phyloP scores from a whole-genome alignment of 2,888 invertebrate genomes.

The Blera fallax region DNA sequence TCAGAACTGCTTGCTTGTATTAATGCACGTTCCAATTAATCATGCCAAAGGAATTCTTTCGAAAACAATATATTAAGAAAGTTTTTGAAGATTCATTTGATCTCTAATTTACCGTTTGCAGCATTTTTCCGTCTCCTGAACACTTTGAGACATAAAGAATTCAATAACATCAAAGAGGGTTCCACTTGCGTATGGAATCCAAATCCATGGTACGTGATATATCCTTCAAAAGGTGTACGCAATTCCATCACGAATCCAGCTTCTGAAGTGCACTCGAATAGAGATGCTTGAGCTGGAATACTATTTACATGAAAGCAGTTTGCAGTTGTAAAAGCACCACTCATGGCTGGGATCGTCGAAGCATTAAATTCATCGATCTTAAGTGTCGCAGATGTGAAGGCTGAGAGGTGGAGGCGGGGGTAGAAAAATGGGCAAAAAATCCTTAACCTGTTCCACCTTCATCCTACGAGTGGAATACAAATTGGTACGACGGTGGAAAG shows the following conservation, averaged over 20 bases:
- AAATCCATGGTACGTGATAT: not conserved
- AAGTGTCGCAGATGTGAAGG: not conserved
- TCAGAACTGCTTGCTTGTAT: not conserved
- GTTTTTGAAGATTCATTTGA: not conserved
- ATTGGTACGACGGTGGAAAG: not conserved
- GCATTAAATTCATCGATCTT: conserved; percentile 47
- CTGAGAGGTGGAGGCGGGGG: not conserved
- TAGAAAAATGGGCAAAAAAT: not conserved
- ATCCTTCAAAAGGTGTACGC: conserved; percentile 7
- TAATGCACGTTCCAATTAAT: conserved; percentile 17
- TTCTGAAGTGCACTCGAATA: not conserved
- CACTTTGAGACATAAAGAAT: not conserved
- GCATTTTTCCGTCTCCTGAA: not conserved
- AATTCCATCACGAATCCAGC: conserved; percentile 22
- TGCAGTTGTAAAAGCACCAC: not conserved
- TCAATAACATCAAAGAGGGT: not conserved
- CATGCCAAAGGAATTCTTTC: not conserved
- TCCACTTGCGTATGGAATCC: not conserved
- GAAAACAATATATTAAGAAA: not conserved
- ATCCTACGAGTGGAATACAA: conserved; percentile 33
- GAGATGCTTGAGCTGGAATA: not conserved
- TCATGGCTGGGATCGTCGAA: conserved; percentile 5
- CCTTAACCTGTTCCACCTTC: conserved; percentile 25
- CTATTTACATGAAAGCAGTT: conserved; percentile 30
- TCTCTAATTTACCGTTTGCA: not conserved